Evolutionary conservation across 1,140 invertebrate species (phyloP).

Genomic region (Pissodes strobi): DNA sequence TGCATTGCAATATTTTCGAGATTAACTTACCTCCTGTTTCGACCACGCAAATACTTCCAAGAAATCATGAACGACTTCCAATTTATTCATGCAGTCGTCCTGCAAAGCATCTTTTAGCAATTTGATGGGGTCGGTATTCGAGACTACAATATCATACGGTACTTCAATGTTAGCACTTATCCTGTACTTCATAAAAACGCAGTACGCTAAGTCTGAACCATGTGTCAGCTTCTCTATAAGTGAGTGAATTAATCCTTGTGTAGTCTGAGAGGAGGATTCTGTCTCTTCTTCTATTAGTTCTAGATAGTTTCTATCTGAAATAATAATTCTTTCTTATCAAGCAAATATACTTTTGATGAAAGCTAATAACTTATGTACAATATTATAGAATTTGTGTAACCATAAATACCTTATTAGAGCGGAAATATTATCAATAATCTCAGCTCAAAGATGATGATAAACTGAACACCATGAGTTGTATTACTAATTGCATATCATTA

Average conservation of each 20-base stretch:
- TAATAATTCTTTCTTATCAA: no score
- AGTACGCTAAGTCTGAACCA: constrained; percentile 60
- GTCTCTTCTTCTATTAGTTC: constrained; percentile 27
- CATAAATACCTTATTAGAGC: not conserved
- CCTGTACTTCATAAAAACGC: constrained; percentile 61
- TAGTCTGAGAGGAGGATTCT: constrained; percentile 43
- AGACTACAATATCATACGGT: constrained; percentile 61
- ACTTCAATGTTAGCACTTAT: constrained; percentile 61
- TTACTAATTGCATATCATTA: no score
- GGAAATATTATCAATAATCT: no score
- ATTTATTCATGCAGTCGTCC: constrained; percentile 60
- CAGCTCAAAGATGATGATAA: not conserved
- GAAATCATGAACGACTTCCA: constrained; percentile 62
- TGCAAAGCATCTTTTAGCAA: constrained; percentile 62
- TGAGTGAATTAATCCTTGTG: constrained; percentile 42
- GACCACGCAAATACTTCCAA: constrained; percentile 46
- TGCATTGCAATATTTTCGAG: not conserved
- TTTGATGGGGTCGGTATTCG: constrained; percentile 57
- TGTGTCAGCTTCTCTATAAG: constrained; percentile 55
- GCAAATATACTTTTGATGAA: not conserved
- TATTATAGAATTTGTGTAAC: not conserved
- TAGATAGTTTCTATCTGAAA: constrained; percentile 22
- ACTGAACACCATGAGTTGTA: no score
- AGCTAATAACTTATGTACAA: not conserved
- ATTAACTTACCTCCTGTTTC: constrained; percentile 47